Evolutionary conservation across 2,888 invertebrate genomes (phyloP).

Genomic region (Asteroscopus sphinx): DNA sequence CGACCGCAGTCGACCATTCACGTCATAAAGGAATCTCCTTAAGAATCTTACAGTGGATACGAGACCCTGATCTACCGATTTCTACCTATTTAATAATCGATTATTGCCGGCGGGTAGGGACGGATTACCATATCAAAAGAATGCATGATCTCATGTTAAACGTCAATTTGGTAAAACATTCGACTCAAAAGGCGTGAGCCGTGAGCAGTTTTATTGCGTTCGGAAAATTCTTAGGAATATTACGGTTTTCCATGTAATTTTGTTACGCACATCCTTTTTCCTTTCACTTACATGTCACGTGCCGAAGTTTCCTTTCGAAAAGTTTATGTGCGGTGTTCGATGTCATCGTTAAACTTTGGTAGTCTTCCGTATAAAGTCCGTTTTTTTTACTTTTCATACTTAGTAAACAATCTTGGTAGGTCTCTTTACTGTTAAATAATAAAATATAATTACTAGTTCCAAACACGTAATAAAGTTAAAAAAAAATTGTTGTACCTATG

Average conservation of each 20-base stretch:
- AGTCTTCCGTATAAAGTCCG: neutral
- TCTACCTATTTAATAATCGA: conserved; percentile 87
- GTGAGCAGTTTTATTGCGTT: conserved; percentile 70
- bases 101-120: conserved; percentile 78
- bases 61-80: conserved; percentile 77
- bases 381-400: neutral
- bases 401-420: too few species aligned
- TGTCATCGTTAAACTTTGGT: conserved; percentile 48
- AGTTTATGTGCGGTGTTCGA: conserved; percentile 37
- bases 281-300: conserved; percentile 48
- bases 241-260: conserved; percentile 61
- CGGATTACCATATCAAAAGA: conserved; percentile 88
- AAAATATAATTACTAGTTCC: too few species aligned
- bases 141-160: conserved; percentile 80
- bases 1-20: conserved; percentile 70
- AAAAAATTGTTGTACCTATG: too few species aligned
- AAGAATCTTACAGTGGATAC: conserved; percentile 73
- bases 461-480: too few species aligned
- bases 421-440: too few species aligned
- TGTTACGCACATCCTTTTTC: conserved; percentile 40
- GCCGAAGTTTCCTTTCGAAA: conserved; percentile 40
- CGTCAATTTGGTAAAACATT: conserved; percentile 84
- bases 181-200: conserved; percentile 69
- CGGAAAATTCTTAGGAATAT: conserved; percentile 65
- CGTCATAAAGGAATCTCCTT: conserved; percentile 77